Evolutionary conservation across 2,888 invertebrate species (phyloP), one percentile per base, ranked within the genome.

Genomic region (Darwinula stevensoni): DNA sequence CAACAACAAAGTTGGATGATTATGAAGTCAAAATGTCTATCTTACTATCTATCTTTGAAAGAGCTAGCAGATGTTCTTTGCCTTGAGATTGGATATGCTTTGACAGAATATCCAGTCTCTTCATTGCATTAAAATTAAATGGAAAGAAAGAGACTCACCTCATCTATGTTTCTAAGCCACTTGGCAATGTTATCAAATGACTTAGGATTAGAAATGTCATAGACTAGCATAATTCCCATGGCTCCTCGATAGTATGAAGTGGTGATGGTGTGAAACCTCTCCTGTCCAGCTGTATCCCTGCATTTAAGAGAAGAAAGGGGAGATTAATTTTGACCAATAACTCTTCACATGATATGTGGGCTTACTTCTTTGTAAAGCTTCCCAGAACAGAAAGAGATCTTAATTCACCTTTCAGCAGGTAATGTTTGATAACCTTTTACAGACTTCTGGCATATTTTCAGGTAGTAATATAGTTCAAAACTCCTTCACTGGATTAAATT

Each of bases 151-250:
- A 12, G 4, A 44, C 47, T 50, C 49, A 82, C 84, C 66, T 88
- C 86, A 53, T 88, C 86, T 56, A 91, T 91, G 56, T 88, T 88
- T 56, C 88, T 63, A 46, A 91, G 59, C 91, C 91, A 91, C 54
- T 91, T 91, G 31, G 86, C 84, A 48, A 91, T 91, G 53, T 91
- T 91, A 54, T 91, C 88, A 57, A 91, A 91, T 48, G 86, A 86
- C 56, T 86, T 88, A 48, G 76, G 75, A 55, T 82, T 84, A 37
- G 86, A 84, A 52, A 91, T 88, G 55, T 91, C 91, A 54, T 91
- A 91, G 31, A 91, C 88, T 41, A 91, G 62, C 54, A 58, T 58
- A 47, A 91, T 91, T 38, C 91, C 91, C 88, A 88, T 91, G 35
- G 91, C 88, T 29, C 88, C 88, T 48, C 91, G 63, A 58, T 91